Conservation (phyloP, 2,113 vertebrate genomes). For the Serinus canaria region DNA sequence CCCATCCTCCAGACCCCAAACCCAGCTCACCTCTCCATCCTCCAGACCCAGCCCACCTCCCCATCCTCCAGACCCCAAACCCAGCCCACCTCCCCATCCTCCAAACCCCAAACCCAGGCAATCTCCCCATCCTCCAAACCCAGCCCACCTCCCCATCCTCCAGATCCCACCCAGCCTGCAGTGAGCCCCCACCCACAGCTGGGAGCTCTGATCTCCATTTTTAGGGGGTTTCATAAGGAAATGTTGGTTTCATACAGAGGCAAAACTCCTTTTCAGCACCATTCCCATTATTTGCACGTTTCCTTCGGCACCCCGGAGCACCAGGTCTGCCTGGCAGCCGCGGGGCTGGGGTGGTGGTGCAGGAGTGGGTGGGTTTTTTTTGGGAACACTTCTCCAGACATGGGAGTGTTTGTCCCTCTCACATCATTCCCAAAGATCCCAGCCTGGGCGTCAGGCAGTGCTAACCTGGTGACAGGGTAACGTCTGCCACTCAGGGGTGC, state of each 20-base stretch:
- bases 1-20: no score
- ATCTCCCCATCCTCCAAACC: accelerated
- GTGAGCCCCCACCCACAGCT: accelerated
- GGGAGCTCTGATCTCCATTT: not conserved
- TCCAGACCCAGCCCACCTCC: not conserved
- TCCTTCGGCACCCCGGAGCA: accelerated
- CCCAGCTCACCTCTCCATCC: no score
- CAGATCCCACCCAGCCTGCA: not conserved
- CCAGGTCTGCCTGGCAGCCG: accelerated
- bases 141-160: accelerated
- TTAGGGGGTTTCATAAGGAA: not conserved
- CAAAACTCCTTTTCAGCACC: not conserved
- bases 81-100: no score
- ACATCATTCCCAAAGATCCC: not conserved
- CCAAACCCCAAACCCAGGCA: accelerated
- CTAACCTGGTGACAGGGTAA: not conserved
- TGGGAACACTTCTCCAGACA: not conserved
- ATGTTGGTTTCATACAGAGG: accelerated
- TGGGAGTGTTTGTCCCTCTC: not conserved
- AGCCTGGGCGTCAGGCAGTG: not conserved
- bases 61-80: no score
- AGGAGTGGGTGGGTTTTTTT: not conserved
- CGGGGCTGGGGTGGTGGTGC: accelerated
- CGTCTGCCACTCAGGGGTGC: not conserved
- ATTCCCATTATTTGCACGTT: accelerated